Percentiles rank a stretch among this genome's conserved stretches.
These are phyloP conservation scores for Scarus forsteni DNA, from an alignment of 2,797 vertebrate species.

Conservation along the genomic window DNA sequence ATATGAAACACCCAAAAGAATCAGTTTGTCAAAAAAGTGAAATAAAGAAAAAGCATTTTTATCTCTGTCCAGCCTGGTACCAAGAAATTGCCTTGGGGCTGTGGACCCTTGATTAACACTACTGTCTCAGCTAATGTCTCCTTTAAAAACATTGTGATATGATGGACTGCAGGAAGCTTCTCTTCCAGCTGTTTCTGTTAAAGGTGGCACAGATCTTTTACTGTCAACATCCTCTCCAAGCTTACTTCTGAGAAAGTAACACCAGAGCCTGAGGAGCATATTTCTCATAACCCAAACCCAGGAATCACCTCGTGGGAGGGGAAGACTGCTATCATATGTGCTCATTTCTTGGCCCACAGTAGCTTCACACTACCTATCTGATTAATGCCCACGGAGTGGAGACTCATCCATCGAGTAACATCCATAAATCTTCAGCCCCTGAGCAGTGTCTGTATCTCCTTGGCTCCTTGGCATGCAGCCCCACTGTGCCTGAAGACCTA, in stretches of 20 bases:
- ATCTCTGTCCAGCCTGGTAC: too few species aligned
- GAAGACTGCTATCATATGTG: conserved; percentile 26
- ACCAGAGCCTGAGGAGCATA: conserved; percentile 22
- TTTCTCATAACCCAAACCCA: conserved; percentile 39
- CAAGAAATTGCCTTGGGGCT: too few species aligned
- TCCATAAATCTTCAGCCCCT: conserved; percentile 67
- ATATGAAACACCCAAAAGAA: too few species aligned
- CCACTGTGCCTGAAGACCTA: conserved; percentile 21
- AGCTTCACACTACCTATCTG: conserved; percentile 47
- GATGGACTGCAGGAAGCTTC: conserved; percentile 29
- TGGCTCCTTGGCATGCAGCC: conserved; percentile 19
- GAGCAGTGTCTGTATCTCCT: conserved; percentile 28
- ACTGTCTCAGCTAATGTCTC: too few species aligned
- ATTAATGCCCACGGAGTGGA: conserved; percentile 69
- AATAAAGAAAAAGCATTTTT: too few species aligned
- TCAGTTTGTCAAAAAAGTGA: too few species aligned
- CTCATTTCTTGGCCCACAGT: conserved; percentile 64
- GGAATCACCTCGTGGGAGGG: conserved; percentile 47
- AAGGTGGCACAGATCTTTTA: conserved; percentile 48
- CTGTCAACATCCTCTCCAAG: conserved; percentile 30
- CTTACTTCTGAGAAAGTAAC: conserved; percentile 17
- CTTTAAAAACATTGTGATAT: neutral
- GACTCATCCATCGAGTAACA: conserved; percentile 63
- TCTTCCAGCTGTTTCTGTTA: conserved; percentile 12
- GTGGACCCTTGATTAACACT: too few species aligned